Percentiles rank a stretch among this genome's conserved stretches.
Conservation (phyloP, 2,797 vertebrate genomes). For the Gymnocypris eckloni region DNA sequence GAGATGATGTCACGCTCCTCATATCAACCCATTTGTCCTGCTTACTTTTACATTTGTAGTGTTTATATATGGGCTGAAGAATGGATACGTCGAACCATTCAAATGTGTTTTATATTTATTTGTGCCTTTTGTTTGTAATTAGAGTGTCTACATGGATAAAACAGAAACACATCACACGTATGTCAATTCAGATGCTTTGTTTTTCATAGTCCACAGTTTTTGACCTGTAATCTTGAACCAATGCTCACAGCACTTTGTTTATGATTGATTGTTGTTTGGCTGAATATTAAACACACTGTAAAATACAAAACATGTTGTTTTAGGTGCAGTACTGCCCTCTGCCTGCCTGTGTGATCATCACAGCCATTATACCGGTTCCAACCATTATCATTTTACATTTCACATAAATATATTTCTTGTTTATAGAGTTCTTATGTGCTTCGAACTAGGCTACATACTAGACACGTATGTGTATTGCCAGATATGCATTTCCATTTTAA, state of each 20-base stretch:
- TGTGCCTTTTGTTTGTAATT: constrained; percentile 62
- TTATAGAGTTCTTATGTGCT: background rate
- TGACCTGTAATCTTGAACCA: constrained; percentile 44
- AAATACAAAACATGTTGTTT: background rate
- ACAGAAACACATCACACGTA: constrained; percentile 12
- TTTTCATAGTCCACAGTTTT: constrained; percentile 23
- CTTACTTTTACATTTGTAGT: constrained; percentile 18
- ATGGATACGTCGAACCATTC: constrained; percentile 30
- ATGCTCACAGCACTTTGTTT: constrained; percentile 53
- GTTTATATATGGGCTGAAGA: constrained; percentile 26
- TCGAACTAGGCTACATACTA: background rate
- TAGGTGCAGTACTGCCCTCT: constrained; percentile 30
- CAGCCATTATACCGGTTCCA: background rate
- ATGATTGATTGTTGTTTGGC: constrained; percentile 37
- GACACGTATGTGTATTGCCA: background rate
- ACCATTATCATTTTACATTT: background rate
- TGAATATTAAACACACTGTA: constrained; percentile 26
- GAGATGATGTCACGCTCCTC: constrained; percentile 7
- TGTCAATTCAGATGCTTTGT: background rate
- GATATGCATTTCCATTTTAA: background rate
- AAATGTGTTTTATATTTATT: constrained; percentile 69
- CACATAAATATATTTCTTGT: background rate
- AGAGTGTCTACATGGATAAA: constrained; percentile 3
- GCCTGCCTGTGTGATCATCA: background rate
- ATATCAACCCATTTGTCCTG: background rate